Base-by-base conservation (phyloP, 2,113 vertebrate genomes). In the Xiphophorus couchianus region DNA sequence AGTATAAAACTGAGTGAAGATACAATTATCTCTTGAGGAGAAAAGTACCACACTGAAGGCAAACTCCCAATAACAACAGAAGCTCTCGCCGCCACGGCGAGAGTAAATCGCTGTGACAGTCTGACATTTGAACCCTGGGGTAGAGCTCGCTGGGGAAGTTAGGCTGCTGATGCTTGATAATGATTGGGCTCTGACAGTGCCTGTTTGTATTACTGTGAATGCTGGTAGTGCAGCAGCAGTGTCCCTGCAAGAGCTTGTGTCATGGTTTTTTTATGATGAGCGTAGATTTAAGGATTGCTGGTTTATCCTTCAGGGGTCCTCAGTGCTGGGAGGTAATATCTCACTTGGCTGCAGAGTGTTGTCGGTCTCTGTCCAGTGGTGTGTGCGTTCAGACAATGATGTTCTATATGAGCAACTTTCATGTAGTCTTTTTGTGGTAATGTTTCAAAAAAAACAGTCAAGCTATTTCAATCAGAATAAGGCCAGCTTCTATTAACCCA, bases 51-150 rank as follows among this genome's bases (percentile, higher is more conserved):
- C 31, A 76, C 30, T 63, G 28, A 75, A 81, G 72, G 72, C 48
- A 61, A 82, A 83, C 58, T 69, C 54, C n/a, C 60, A 30, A 64
- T 42, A 29, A 76, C 80, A 73, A 66, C 81, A 78, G 71, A 72
- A 61, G 72, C 73, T 70, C 75, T 76, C 35, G 73, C 71, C 74
- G 85, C 84, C 84, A 82, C 79, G 67, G 84, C 22, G 31, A 76
- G 83, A 77, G 80, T 70, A 85, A 90, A 90, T 86, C 64, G 75
- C 87, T 84, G 75, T 89, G 89, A 89, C 88, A 88, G 74, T 65
- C 74, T 89, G 86, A 90, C 87, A 89, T 91, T 88, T 93, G 85
- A 92, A 90, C 88, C 87, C 74, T 35, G n/a, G 83, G 88, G 81
- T 81, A 66, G 70, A 80, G 73, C 71, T 33, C 54, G 84, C 82